Evolutionary conservation across 2,113 vertebrate genomes (phyloP).

Genomic region (Amblyopsis rosae): DNA sequence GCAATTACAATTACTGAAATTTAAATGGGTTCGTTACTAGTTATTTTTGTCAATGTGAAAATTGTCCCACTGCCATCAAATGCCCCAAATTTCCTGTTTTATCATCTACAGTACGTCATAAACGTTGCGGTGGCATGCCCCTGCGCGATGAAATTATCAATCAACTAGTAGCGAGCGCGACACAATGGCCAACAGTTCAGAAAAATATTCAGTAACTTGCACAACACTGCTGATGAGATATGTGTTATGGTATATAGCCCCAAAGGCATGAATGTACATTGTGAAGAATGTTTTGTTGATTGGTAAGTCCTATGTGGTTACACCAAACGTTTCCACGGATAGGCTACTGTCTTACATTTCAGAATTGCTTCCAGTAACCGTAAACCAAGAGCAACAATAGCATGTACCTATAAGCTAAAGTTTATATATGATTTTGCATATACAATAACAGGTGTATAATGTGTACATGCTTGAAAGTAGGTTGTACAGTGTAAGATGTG

Average conservation of each 20-base stretch:
- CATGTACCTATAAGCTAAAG: conserved; percentile 62
- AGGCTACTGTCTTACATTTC: conserved; percentile 55
- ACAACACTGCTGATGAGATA: conserved; percentile 4
- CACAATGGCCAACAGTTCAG: background rate
- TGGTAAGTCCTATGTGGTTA: conserved; percentile 38
- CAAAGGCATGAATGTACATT: conserved; percentile 66
- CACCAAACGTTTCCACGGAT: conserved; percentile 43
- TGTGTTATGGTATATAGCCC: conserved; percentile 50
- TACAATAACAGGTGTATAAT: conserved; percentile 51
- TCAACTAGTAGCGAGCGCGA: no score
- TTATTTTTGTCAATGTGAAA: no score
- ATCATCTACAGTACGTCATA: no score
- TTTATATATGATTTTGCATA: conserved; percentile 56
- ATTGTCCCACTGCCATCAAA: no score
- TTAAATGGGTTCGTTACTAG: no score
- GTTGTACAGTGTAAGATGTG: conserved; percentile 66
- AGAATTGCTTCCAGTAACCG: conserved; percentile 73
- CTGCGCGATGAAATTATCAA: no score
- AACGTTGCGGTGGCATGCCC: no score
- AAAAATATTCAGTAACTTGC: background rate
- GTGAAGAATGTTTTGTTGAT: conserved; percentile 57
- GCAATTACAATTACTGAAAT: no score
- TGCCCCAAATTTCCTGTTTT: no score
- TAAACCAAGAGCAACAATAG: conserved; percentile 69
- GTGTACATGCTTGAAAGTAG: conserved; percentile 59